Evolutionary conservation across 2,797 vertebrate species (phyloP).

Genomic region (Sebastes alutus): DNA sequence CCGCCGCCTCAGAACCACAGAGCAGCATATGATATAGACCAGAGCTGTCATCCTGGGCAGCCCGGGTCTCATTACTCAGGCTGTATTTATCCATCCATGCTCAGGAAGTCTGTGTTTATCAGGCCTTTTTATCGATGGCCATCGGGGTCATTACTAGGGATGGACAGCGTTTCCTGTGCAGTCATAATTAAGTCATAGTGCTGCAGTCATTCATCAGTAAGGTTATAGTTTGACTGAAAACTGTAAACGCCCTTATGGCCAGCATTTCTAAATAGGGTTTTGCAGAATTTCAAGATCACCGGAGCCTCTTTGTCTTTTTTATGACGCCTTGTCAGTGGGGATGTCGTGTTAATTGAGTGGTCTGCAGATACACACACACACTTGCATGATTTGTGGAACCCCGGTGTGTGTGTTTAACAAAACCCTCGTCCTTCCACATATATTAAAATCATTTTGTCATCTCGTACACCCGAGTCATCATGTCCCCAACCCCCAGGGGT

Average conservation of each 20-base stretch:
- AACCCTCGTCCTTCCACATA: constrained; percentile 22
- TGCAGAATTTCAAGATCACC: constrained; percentile 24
- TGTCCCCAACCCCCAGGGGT: constrained; percentile 29
- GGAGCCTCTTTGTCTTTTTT: constrained; percentile 39
- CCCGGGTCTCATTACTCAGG: constrained; percentile 76
- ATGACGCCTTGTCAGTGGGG: constrained; percentile 15
- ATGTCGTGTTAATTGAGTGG: constrained; percentile 14
- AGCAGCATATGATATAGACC: constrained; percentile 76
- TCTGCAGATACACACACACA: not conserved
- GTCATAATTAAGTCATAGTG: constrained; percentile 79
- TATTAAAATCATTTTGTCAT: constrained; percentile 51
- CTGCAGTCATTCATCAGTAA: constrained; percentile 70
- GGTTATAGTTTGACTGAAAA: constrained; percentile 68
- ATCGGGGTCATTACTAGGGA: constrained; percentile 77
- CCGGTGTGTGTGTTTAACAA: constrained; percentile 17
- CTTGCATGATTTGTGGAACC: constrained; percentile 38
- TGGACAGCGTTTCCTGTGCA: constrained; percentile 80
- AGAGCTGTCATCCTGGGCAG: constrained; percentile 75
- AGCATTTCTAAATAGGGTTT: constrained; percentile 27
- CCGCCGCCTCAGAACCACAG: constrained; percentile 53
- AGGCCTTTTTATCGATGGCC: constrained; percentile 84
- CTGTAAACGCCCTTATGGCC: constrained; percentile 47
- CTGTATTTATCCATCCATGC: constrained; percentile 75
- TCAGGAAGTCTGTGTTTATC: constrained; percentile 82
- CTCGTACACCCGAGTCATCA: constrained; percentile 36